Evolutionary conservation across 2,888 invertebrate species (phyloP), one percentile per base, ranked within the genome.

Genomic region (Caenorhabditis imperialis): DNA sequence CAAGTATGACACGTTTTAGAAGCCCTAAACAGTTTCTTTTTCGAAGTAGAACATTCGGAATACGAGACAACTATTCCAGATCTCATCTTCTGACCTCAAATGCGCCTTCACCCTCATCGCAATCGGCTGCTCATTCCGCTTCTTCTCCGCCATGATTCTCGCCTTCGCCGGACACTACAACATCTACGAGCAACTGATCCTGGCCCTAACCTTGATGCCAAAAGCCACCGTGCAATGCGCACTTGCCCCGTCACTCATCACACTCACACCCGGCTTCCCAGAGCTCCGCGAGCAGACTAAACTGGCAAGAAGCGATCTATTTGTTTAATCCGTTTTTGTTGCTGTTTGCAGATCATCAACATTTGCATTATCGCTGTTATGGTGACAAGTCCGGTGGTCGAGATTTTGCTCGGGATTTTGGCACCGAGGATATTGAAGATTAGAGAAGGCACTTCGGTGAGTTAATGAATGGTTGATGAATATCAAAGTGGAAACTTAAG

Each of bases 221-320:
- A 77, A 75, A 48, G 79, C 75, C 1, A 79, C 79, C 12, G 74
- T 79, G 12, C 79, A 79, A 51, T 71, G 74, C 23, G 79, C 79
- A 25, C 51, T 79, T 27, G 74, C 71, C 18, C 79, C 79, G 8
- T 71, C 71, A 0, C 18, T 77, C 1, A 53, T 76, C 20, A 6
- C 58, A 0, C 44, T 57, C 25, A 55, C 74, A 7, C 38, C 61
- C 25, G 51, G 42, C 1, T 79, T 74, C 27, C 78, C 78, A 8
- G 74, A 76, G 18, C 45, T 65, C n/a, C 27, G 44, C 8, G 57
- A 75, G 8, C 42, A 67, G 35, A 75, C 69, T 0, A 63, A 65
- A 44, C 23, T 78, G 47, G 78, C 75, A n/a, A 58, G 62, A 44
- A 4, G 20, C 27, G 38, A 16, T 5, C n/a, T n/a, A n/a, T n/a